phyloP scores from a whole-genome alignment of 2,888 invertebrate genomes.

The Notodonta ziczac region DNA sequence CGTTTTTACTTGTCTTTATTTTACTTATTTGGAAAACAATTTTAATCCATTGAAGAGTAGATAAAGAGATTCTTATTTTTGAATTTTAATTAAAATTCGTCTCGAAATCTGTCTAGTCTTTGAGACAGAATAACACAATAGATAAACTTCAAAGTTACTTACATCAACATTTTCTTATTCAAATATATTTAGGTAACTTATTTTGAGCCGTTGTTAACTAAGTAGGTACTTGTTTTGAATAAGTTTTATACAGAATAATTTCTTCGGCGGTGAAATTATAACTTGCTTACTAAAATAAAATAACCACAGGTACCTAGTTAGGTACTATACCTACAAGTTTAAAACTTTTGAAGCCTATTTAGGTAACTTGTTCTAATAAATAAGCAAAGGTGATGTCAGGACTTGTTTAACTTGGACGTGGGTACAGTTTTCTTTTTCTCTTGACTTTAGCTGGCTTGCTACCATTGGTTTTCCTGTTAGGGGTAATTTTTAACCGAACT shows the following conservation, averaged over 20 bases:
- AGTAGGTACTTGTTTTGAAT: neutral
- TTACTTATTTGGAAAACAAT: too few species aligned
- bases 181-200: neutral
- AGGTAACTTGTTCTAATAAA: constrained; percentile 19
- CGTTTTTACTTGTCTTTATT: too few species aligned
- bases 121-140: neutral
- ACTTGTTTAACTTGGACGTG: neutral
- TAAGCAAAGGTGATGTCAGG: constrained; percentile 8
- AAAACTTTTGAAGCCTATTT: neutral
- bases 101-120: neutral
- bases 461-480: neutral
- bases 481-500: neutral
- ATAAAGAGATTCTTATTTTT: too few species aligned
- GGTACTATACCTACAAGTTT: too few species aligned
- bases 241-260: neutral
- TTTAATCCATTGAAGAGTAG: too few species aligned
- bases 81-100: too few species aligned
- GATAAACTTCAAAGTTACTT: neutral
- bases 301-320: too few species aligned
- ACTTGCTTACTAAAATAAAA: neutral
- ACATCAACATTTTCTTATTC: neutral
- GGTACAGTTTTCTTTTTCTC: neutral
- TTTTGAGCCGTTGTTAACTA: neutral
- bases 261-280: neutral
- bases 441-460: neutral